These are phyloP conservation scores for Mirza zaza DNA, from an alignment of 2,113 vertebrate genomes.

Conservation along the genomic window DNA sequence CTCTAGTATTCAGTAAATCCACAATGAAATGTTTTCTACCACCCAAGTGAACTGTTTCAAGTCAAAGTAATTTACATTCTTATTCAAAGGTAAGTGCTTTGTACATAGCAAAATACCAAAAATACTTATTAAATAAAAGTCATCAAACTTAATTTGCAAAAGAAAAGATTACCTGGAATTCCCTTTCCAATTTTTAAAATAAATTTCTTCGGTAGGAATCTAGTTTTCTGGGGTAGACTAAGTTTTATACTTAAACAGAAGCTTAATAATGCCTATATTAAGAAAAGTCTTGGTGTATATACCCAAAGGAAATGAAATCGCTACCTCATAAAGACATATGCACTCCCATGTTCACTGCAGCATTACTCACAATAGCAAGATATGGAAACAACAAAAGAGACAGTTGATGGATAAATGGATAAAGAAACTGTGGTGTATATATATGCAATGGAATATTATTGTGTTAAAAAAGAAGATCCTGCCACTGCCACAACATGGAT, in stretches of 20 bases:
- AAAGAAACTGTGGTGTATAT: too few relatives aligned
- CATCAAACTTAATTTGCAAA: constrained; percentile 38
- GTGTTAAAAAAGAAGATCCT: too few relatives aligned
- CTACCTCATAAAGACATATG: not conserved
- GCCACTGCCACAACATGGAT: not conserved
- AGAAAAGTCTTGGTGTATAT: not conserved
- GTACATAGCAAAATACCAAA: constrained; percentile 7
- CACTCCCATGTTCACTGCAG: not conserved
- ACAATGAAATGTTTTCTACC: not conserved
- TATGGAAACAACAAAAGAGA: not conserved
- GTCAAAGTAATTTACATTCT: not conserved
- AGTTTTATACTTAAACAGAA: constrained; percentile 23
- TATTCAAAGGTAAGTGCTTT: not conserved
- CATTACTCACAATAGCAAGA: not conserved
- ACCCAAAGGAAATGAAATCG: not conserved
- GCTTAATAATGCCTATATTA: not conserved
- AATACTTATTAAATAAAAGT: not conserved
- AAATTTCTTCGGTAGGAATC: not conserved
- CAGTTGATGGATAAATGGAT: too few relatives aligned
- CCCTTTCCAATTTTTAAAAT: constrained; percentile 10
- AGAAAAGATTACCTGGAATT: not conserved
- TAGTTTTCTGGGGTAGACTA: not conserved
- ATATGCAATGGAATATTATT: too few relatives aligned
- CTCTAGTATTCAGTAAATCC: not conserved
- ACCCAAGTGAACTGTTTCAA: not conserved